Conservation (phyloP, 2,113 vertebrate species). For the Pterophyllum scalare region DNA sequence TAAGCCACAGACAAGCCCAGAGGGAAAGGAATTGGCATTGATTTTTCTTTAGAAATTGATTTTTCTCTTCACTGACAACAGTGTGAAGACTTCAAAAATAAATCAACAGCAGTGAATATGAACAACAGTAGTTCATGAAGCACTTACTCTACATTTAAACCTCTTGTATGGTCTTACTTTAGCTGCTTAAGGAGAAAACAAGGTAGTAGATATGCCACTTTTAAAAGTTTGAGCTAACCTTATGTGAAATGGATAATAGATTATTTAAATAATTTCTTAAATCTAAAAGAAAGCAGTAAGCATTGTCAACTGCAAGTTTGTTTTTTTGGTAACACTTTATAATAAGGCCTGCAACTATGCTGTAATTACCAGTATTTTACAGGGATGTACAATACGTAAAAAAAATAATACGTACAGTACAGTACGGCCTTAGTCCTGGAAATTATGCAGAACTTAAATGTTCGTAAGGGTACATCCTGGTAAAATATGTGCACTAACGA, state of each 20-base stretch:
- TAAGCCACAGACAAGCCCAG: conserved; percentile 59
- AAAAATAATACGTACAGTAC: too few species aligned
- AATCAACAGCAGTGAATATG: conserved; percentile 65
- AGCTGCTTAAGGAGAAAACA: conserved; percentile 4
- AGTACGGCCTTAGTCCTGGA: too few species aligned
- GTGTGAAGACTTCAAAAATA: conserved; percentile 66
- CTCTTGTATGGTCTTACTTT: conserved; percentile 10
- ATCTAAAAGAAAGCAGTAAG: not conserved
- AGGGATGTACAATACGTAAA: too few species aligned
- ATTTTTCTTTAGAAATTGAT: conserved; percentile 79
- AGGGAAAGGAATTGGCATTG: conserved; percentile 75
- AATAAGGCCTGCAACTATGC: too few species aligned
- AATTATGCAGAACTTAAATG: too few species aligned
- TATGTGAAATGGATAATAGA: not conserved
- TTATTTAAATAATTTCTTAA: not conserved
- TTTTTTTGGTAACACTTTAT: not conserved
- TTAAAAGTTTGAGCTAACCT: not conserved
- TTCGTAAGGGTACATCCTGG: too few species aligned
- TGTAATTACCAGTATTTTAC: too few species aligned
- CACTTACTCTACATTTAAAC: conserved; percentile 32
- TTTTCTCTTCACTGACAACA: conserved; percentile 74
- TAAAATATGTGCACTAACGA: too few species aligned
- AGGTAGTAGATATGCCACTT: not conserved
- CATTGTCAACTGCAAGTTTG: not conserved
- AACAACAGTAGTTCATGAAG: conserved; percentile 56